Evolutionary conservation across 2,113 vertebrate species (phyloP), one percentile per base, ranked within the genome.

Genomic region (Coryphaenoides rupestris): DNA sequence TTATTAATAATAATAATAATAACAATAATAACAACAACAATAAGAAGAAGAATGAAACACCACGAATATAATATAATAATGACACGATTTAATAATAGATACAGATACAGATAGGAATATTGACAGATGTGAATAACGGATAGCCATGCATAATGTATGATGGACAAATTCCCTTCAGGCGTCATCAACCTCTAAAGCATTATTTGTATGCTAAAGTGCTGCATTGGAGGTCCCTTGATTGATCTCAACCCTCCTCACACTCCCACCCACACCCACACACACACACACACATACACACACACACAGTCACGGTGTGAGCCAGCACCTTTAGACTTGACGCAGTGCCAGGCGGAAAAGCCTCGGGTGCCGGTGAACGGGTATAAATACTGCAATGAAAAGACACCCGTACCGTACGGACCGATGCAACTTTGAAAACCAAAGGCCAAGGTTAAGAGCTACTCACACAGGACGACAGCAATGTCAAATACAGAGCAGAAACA

Each of bases 191-290:
- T 83, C 72, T 74, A 79, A n/a, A 79, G 74, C 71, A 68, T 72
- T 80, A 65, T 69, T 75, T 83, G 74, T 80, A 83, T 83, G 74
- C 73, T 74, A 83, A 82, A 77, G 68, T 58, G 69, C 65, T 75
- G 77, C 80, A 78, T 81, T 77, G 79, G 76, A 75, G 60, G 69
- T 64, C 17, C 58, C 66, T 62, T 69, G 73, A 85, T 80, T 82
- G 84, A 86, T 85, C 67, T 76, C 57, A 56, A 65, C 63, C 74
- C 33, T 40, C 13, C 9, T 40, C 33, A 40, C 70, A 76, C n/a
- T n/a, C n/a, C n/a, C n/a, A n/a, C n/a, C n/a, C n/a, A n/a, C n/a
- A n/a, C n/a, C n/a, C 77, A 63, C 76, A 69, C 77, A 81, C 79
- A 69, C 75, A 65, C 73, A 75, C 76, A 72, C 78, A 76, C 77